Percentiles rank a stretch among this genome's conserved stretches.
phyloP scores from a whole-genome alignment of 2,797 vertebrate species.

The Odontamblyopus rebecca region DNA sequence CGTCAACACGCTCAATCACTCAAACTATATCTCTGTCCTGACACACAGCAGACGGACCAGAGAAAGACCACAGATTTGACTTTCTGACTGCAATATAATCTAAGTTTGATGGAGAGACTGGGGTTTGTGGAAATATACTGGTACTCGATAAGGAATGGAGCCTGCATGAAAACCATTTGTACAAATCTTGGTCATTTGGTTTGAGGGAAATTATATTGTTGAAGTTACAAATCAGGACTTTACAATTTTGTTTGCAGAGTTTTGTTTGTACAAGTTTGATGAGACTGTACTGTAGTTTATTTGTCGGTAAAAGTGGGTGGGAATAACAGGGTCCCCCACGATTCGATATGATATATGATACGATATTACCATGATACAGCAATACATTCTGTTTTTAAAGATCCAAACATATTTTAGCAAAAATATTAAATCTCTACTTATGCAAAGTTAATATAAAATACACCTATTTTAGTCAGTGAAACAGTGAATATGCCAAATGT shows the following conservation, averaged over 20 bases:
- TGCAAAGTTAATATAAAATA: too few species aligned
- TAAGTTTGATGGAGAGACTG: slow-evolving; percentile 29
- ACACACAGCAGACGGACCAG: slow-evolving; percentile 42
- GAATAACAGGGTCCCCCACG: too few species aligned
- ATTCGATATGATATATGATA: too few species aligned
- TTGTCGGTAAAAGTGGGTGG: too few species aligned
- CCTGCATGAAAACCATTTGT: not conserved
- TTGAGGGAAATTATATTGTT: not conserved
- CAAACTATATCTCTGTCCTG: slow-evolving; percentile 48
- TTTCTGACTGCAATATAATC: slow-evolving; percentile 44
- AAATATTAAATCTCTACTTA: too few species aligned
- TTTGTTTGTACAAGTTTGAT: not conserved
- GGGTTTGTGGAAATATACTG: not conserved
- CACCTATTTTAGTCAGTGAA: too few species aligned
- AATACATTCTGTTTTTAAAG: too few species aligned
- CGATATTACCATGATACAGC: too few species aligned
- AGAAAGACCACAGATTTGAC: slow-evolving; percentile 1
- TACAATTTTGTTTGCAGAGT: not conserved
- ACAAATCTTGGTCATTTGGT: not conserved
- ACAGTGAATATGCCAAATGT: too few species aligned
- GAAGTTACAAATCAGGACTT: not conserved
- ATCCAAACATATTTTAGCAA: too few species aligned
- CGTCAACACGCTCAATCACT: slow-evolving; percentile 57
- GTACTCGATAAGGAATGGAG: not conserved
- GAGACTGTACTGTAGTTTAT: too few species aligned